Conservation (phyloP, 1,140 invertebrate species). For the Thaumetopoea pityocampa region DNA sequence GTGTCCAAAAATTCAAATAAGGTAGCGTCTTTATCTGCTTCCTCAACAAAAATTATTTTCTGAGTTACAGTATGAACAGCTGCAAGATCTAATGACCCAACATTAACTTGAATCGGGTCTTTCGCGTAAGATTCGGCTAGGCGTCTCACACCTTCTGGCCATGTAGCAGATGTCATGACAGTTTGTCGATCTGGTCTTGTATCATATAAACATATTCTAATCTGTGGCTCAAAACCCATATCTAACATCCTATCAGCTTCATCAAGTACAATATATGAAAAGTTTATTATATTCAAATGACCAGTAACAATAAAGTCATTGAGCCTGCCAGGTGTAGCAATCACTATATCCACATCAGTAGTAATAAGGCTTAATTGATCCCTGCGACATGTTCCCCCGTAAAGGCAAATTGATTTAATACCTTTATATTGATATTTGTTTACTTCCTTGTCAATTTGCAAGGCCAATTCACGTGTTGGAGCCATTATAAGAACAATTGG, state of each 20-base stretch:
- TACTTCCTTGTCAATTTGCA: slow-evolving; percentile 94
- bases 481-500: slow-evolving; percentile 92
- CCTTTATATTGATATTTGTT: slow-evolving; percentile 89
- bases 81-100: slow-evolving; percentile 90
- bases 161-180: slow-evolving; percentile 93
- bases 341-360: slow-evolving; percentile 90
- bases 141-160: slow-evolving; percentile 88
- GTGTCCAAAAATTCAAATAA: slow-evolving; percentile 78
- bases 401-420: slow-evolving; percentile 91
- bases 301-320: slow-evolving; percentile 85
- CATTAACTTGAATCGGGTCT: slow-evolving; percentile 91
- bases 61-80: slow-evolving; percentile 91
- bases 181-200: slow-evolving; percentile 88
- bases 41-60: slow-evolving; percentile 82
- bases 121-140: slow-evolving; percentile 91
- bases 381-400: slow-evolving; percentile 87
- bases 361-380: slow-evolving; percentile 84
- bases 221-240: slow-evolving; percentile 93
- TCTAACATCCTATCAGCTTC: slow-evolving; percentile 93
- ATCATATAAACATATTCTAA: slow-evolving; percentile 86
- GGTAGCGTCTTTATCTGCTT: slow-evolving; percentile 78
- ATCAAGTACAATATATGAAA: slow-evolving; percentile 94
- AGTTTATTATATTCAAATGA: slow-evolving; percentile 82
- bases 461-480: slow-evolving; percentile 92
- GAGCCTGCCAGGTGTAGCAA: slow-evolving; percentile 92